phyloP scores from a whole-genome alignment of 53 echinoderm and acorn worm species.

The Actinopyga echinites region DNA sequence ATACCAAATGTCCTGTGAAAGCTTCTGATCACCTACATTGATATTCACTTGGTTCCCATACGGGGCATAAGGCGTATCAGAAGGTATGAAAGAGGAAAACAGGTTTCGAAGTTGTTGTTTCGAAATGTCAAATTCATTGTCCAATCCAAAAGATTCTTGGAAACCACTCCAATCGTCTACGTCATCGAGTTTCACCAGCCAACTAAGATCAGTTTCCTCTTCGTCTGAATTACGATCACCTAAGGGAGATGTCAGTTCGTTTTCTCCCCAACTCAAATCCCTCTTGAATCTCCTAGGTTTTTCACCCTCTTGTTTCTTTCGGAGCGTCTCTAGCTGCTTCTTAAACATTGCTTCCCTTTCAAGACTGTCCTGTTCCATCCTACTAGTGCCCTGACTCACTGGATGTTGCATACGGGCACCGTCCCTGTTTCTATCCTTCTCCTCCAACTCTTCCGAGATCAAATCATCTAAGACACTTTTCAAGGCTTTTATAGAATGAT shows the following conservation, averaged over 20 bases:
- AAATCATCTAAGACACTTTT: conserved; percentile 23
- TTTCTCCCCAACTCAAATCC: conserved; percentile 1
- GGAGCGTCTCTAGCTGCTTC: conserved; percentile 9
- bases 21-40: conserved; percentile 18
- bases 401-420: too few species aligned
- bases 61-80: neutral
- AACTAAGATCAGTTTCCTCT: neutral
- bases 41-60: conserved; percentile 20
- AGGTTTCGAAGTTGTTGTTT: conserved; percentile 4
- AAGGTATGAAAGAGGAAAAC: neutral
- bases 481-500: conserved; percentile 25
- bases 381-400: neutral
- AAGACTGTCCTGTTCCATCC: conserved; percentile 39
- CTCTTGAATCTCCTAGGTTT: neutral
- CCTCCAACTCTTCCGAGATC: neutral
- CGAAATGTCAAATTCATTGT: neutral
- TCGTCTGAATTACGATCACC: neutral
- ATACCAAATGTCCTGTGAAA: conserved; percentile 18
- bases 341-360: conserved; percentile 19
- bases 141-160: neutral
- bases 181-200: conserved; percentile 19
- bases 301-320: neutral
- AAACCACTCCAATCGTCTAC: neutral
- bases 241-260: neutral
- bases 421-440: neutral